These are phyloP conservation scores for Linnaemya tessellans DNA, from an alignment of 2,888 invertebrate species.

Conservation along the genomic window DNA sequence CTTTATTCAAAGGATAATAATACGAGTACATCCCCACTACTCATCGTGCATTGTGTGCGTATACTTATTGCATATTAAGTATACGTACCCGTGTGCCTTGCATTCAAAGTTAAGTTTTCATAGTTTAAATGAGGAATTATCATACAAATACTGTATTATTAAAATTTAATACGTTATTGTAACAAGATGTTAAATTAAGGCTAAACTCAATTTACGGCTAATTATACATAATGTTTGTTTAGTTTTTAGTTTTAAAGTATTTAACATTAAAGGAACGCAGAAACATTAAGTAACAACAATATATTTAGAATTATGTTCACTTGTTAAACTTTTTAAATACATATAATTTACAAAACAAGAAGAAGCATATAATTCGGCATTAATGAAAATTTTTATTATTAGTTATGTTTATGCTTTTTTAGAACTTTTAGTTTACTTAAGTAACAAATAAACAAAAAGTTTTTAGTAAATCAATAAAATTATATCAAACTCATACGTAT, in stretches of 20 bases:
- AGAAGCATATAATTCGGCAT: not conserved
- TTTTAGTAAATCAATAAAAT: conserved; percentile 51
- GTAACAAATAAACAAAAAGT: conserved; percentile 27
- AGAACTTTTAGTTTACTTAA: conserved; percentile 35
- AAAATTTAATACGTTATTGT: conserved; percentile 26
- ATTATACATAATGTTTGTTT: not conserved
- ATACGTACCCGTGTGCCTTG: not conserved
- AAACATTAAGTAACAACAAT: not conserved
- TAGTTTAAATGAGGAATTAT: not conserved
- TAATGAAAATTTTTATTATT: not conserved
- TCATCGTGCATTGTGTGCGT: not conserved
- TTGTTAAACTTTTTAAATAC: conserved; percentile 17
- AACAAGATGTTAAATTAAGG: conserved; percentile 1
- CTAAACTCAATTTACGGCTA: not conserved
- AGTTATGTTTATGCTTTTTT: conserved; percentile 2
- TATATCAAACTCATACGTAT: conserved; percentile 6
- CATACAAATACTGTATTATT: conserved; percentile 53
- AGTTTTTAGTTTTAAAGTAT: conserved; percentile 17
- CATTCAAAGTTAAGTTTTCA: not conserved
- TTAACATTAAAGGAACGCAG: conserved; percentile 11
- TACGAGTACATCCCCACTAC: too few species aligned
- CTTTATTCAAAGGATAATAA: not conserved
- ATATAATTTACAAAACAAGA: not conserved
- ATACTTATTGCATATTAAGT: not conserved
- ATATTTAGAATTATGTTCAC: not conserved